Conservation (phyloP, 2,888 invertebrate species). For the Cordylochernes scorpioides region DNA sequence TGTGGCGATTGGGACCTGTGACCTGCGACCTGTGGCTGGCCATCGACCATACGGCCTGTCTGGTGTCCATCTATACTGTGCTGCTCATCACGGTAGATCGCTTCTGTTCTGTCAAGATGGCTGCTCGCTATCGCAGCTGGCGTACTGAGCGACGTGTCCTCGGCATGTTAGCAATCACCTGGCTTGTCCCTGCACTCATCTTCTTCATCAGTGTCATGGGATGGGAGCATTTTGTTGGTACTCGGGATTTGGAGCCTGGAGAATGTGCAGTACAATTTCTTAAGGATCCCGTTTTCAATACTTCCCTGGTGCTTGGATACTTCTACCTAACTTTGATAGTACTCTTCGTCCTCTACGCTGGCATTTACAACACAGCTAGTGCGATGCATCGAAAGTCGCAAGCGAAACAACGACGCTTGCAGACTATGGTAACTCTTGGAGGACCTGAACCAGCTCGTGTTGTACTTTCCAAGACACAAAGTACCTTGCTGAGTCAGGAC, state of each 20-base stretch:
- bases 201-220: slow-evolving; percentile 96
- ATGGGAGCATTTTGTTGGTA: slow-evolving; percentile 90
- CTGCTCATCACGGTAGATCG: slow-evolving; percentile 91
- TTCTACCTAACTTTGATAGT: slow-evolving; percentile 92
- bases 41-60: slow-evolving; percentile 91
- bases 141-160: slow-evolving; percentile 71
- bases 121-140: slow-evolving; percentile 88
- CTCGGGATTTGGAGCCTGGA: slow-evolving; percentile 52
- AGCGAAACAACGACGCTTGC: slow-evolving; percentile 81
- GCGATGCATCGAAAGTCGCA: slow-evolving; percentile 91
- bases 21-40: slow-evolving; percentile 93
- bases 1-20: slow-evolving; percentile 84
- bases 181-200: slow-evolving; percentile 80
- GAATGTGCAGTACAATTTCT: slow-evolving; percentile 89
- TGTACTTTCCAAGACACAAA: not conserved
- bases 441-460: not conserved
- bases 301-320: slow-evolving; percentile 78
- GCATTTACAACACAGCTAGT: slow-evolving; percentile 86
- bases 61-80: slow-evolving; percentile 98
- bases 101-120: slow-evolving; percentile 93
- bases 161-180: slow-evolving; percentile 81
- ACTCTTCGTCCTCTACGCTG: slow-evolving; percentile 76
- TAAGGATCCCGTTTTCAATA: slow-evolving; percentile 87
- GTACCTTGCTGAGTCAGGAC: not conserved
- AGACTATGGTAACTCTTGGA: slow-evolving; percentile 60